Evolutionary conservation across 2,797 vertebrate species (phyloP), one percentile per base, ranked within the genome.

Genomic region (Parambassis ranga): DNA sequence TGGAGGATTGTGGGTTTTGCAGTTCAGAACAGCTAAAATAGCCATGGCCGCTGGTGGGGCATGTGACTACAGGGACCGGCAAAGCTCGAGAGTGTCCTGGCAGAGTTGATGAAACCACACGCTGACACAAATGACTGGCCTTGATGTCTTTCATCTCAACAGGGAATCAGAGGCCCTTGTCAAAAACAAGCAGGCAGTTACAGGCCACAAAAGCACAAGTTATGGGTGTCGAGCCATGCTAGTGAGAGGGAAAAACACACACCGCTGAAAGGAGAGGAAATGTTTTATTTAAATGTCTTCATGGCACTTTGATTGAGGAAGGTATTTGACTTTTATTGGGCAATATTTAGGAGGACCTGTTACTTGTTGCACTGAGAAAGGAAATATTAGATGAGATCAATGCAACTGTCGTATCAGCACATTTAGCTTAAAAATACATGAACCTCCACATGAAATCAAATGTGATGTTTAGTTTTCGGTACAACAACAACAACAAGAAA

Each of bases 11-110:
- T 90, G 90, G 91, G 85, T 85, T 89, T 90, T 90, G 84, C 83
- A 88, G 90, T 87, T 90, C 88, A 66, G 83, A 89, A 81, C 55
- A 66, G 85, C 82, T 85, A 92, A 93, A 93, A 93, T 93, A 92
- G 88, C 84, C 33, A 24, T 35, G 51, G 51, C 77, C 75, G 41
- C 79, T 75, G 71, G 80, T 77, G 81, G 77, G 65, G 83, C 69
- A 75, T 77, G 79, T 58, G 80, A 86, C 84, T 87, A 83, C 82
- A 81, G 81, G 56, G 70, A 79, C 86, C 74, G 50, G 86, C 77
- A 72, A 71, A 74, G 79, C 79, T 70, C 36, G 63, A 70, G 82
- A 82, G 69, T 85, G 33, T 62, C 65, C 71, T 87, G 89, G 89
- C 90, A 81, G 68, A 51, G 28, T 11, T 24, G 82, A 57, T 41